phyloP scores from a whole-genome alignment of 1,140 invertebrate genomes.

The Heliconius hewitsoni region DNA sequence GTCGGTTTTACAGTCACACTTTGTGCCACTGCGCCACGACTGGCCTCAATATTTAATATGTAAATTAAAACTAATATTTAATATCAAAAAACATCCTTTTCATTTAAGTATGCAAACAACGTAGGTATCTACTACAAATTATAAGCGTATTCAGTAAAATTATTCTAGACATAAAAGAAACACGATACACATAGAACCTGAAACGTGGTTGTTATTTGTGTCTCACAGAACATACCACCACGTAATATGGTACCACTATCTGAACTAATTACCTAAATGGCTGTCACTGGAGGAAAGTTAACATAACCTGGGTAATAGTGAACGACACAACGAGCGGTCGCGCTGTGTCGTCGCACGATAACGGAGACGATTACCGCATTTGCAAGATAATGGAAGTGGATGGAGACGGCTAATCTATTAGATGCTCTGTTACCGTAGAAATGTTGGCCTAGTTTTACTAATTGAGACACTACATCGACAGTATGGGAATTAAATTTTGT shows the following conservation, averaged over 20 bases:
- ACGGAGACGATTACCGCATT: conserved; percentile 53
- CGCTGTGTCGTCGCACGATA: conserved; percentile 54
- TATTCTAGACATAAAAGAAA: background rate
- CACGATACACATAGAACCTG: background rate
- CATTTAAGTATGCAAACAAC: background rate
- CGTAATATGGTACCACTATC: background rate
- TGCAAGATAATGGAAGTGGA: conserved; percentile 55
- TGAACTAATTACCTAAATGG: conserved; percentile 36
- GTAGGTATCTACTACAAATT: background rate
- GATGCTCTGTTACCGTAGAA: conserved; percentile 36
- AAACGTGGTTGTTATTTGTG: background rate
- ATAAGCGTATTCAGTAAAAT: background rate
- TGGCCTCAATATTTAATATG: background rate
- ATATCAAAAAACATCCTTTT: background rate
- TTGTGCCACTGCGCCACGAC: too few species aligned
- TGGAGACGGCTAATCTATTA: conserved; percentile 48
- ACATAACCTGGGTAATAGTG: conserved; percentile 37
- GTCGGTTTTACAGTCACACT: too few species aligned
- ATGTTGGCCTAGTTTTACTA: conserved; percentile 46
- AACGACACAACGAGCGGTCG: conserved; percentile 30
- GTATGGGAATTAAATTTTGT: conserved; percentile 1
- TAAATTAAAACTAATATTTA: background rate
- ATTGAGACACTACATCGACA: conserved; percentile 20
- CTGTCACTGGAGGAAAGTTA: conserved; percentile 37
- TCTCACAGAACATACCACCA: background rate